Evolutionary conservation across 2,888 invertebrate genomes (phyloP), one percentile per base, ranked within the genome.

Genomic region (Bellardia bayeri): DNA sequence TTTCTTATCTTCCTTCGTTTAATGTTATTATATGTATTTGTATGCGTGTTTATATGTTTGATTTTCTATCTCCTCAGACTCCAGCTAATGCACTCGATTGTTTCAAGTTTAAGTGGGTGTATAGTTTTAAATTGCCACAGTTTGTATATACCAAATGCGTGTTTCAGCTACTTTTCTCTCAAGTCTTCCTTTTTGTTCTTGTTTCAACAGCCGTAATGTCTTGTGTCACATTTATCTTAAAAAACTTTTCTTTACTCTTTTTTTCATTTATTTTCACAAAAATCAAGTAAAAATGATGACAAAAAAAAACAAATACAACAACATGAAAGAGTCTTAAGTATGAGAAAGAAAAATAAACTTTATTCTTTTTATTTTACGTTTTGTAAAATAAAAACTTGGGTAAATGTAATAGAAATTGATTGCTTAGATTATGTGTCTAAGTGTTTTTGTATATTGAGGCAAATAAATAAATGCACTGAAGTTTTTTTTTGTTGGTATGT

Each of bases 171-270:
- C 72, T 66, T 78, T 82, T 45, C 84, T 69, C 42, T 16, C 14
- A 80, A 88, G 78, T 58, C 89, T 71, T 85, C 82, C 85, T 86
- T 90, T 89, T 74, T 78, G 69, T 80, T 80, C 61, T 33, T 80
- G 30, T 37, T 75, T 49, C 66, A 76, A 74, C 87, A 89, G 90
- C 90, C 90, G 84, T 90, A 91, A 89, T 91, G 90, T 91, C 91
- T 91, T 91, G 89, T 91, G 90, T 91, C 90, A 91, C 90, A 90
- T 92, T 91, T 92, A 91, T 91, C 91, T 90, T 90, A 88, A 90
- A 92, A 91, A 91, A 91, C 87, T 91, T 92, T 91, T 89, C 90
- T 89, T 84, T 56, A 88, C 89, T 90, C n/a, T 68, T 63, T 58
- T 68, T 14, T 49, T 66, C 3, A 58, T 16, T 61, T 16, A 23